phyloP scores from a whole-genome alignment of 2,888 invertebrate genomes.

The Trilocha varians region DNA sequence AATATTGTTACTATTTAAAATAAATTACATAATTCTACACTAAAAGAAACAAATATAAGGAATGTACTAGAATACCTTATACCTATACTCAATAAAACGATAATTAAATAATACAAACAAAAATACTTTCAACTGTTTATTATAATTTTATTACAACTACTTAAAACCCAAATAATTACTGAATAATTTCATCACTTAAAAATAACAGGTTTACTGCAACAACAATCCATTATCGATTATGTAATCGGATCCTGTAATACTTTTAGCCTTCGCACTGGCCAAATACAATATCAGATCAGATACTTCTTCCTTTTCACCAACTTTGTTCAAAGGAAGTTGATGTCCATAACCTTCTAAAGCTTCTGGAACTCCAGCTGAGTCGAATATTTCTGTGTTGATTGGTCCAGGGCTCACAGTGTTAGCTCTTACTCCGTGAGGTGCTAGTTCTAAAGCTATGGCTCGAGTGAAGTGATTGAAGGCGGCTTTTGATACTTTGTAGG shows the following conservation, averaged over 20 bases:
- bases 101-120: too few relatives aligned
- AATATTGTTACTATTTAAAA: too few relatives aligned
- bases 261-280: conserved; percentile 18
- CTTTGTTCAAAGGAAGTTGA: background rate
- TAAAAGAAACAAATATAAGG: too few relatives aligned
- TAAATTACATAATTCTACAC: too few relatives aligned
- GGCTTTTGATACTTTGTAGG: conserved; percentile 26
- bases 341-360: background rate
- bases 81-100: too few relatives aligned
- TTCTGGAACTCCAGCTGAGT: conserved; percentile 16
- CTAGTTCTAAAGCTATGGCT: conserved; percentile 75
- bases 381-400: conserved; percentile 60
- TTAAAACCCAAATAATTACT: too few relatives aligned
- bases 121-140: too few relatives aligned
- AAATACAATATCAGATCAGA: conserved; percentile 15
- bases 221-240: conserved; percentile 15
- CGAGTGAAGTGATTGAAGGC: conserved; percentile 27
- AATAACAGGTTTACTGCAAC: background rate
- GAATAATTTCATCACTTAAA: too few relatives aligned
- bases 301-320: conserved; percentile 12
- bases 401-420: conserved; percentile 27
- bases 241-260: conserved; percentile 15
- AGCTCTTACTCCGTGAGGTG: conserved; percentile 80
- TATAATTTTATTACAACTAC: too few relatives aligned
- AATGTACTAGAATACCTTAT: too few relatives aligned